Evolutionary conservation across 2,797 vertebrate species (phyloP), one percentile per base, ranked within the genome.

Genomic region (Leptoclinus maculatus): DNA sequence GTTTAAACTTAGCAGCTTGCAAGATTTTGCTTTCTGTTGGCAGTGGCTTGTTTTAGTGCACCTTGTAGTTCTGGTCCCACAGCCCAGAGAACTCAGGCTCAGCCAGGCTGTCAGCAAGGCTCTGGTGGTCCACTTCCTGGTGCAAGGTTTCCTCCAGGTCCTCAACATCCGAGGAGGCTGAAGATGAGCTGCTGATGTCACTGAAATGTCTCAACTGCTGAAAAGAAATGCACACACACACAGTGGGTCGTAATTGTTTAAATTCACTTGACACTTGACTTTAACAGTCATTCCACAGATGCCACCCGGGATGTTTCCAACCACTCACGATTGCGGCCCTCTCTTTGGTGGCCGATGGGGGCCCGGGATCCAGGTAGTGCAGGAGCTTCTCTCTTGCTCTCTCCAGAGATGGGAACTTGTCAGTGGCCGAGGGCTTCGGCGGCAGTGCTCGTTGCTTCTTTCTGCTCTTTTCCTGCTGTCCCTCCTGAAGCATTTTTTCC

Each of bases 41-140:
- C 76, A 51, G 63, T 43, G 7, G 32, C 23, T 41, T 86, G 59
- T 82, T 83, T 77, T 14, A 54, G 58, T 64, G 60, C 95, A 96
- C 88, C 80, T 89, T 90, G 59, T 59, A 78, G 11, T 93, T 87
- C 11, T 87, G 89, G 47, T 87, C 83, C 97, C 96, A 97, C 21
- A 97, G 95, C 25, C 97, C 97, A 0, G 88, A 88, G 85, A 98
- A 96, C 86, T 98, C 97, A 0, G 97, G 97, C 84, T 96, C 89
- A 7, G 88, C 87, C 29, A 98, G 85, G 7, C 71, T 93, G 71
- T 95, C 83, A 0, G 47, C 2, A 0, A 67, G 21, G 23, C 78
- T 89, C 76, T 21, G 67, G 66, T 47, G 54, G 60, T 74, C 78
- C 75, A 39, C 69, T 45, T 60, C 83, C 67, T 73, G 78, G 5